Conservation (phyloP, 2,797 vertebrate species). For the Karalla daura region DNA sequence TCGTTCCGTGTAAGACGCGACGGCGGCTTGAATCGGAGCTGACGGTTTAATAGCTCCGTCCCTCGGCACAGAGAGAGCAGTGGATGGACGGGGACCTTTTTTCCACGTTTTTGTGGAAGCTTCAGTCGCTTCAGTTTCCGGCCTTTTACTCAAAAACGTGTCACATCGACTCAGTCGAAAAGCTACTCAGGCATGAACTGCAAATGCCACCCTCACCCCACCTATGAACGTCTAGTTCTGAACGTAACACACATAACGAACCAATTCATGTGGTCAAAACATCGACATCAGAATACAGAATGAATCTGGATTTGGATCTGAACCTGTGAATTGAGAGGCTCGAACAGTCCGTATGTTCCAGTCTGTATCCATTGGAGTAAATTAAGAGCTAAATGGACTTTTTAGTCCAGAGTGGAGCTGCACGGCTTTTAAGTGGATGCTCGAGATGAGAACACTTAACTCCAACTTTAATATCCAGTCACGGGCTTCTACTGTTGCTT, state of each 20-base stretch:
- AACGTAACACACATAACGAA: not conserved
- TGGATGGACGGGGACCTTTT: slow-evolving; percentile 7
- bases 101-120: not conserved
- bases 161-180: slow-evolving; percentile 29
- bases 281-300: not conserved
- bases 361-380: not conserved
- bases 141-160: slow-evolving; percentile 37
- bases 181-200: not conserved
- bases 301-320: not conserved
- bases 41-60: not conserved
- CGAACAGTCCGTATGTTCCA: no score
- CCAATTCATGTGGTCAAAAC: no score
- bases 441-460: slow-evolving; percentile 6
- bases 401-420: not conserved
- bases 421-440: not conserved
- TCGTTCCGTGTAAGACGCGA: not conserved
- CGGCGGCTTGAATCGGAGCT: not conserved
- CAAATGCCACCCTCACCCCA: not conserved
- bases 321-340: not conserved
- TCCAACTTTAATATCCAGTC: not conserved
- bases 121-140: not conserved
- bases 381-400: not conserved
- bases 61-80: not conserved
- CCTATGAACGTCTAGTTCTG: no score
- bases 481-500: not conserved